Conservation (phyloP, 1,140 invertebrate genomes). For the Neodiprion virginianus region DNA sequence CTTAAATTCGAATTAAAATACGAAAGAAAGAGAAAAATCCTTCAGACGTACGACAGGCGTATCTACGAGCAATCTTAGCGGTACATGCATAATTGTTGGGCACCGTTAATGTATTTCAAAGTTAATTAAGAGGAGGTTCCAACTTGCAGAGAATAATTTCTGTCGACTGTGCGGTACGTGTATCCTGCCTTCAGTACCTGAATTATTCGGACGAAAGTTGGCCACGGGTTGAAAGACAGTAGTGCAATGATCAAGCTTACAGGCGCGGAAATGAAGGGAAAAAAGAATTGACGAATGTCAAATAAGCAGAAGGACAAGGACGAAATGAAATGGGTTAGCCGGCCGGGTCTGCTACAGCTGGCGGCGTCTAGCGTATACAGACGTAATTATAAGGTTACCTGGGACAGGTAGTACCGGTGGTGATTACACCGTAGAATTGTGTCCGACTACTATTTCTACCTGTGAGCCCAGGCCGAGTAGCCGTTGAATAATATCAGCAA, state of each 20-base stretch:
- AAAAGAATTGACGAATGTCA: too few species aligned
- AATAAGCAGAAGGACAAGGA: neutral
- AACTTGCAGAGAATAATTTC: neutral
- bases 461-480: neutral
- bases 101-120: neutral
- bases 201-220: neutral
- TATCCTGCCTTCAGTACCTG: too few species aligned
- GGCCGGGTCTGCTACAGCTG: neutral
- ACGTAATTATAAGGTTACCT: conserved; percentile 6
- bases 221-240: neutral
- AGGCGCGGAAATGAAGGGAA: neutral
- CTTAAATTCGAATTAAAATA: too few species aligned
- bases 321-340: neutral
- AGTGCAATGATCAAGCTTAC: too few species aligned
- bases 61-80: neutral
- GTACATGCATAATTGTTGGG: neutral
- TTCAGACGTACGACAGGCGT: too few species aligned
- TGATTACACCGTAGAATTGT: conserved; percentile 7
- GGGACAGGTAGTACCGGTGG: conserved; percentile 1
- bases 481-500: neutral
- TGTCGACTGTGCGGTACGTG: neutral
- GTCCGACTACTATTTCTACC: conserved; percentile 4
- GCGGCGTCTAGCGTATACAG: neutral
- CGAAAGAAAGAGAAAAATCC: too few species aligned
- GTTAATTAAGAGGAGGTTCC: neutral